Base-by-base conservation (phyloP, 2,113 vertebrate species). In the Ancistrus triradiatus region DNA sequence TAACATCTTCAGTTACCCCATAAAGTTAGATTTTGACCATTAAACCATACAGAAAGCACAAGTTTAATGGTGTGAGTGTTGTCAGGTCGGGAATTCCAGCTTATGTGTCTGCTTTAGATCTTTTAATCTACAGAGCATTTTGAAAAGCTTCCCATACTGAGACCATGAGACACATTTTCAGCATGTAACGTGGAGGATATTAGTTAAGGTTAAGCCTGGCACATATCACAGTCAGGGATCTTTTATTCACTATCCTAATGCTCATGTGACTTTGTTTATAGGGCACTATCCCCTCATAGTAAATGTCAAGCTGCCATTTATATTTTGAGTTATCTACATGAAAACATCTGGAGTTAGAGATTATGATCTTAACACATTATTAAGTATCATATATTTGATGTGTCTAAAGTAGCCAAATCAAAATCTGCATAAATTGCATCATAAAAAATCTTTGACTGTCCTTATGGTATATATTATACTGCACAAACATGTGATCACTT, bases 291-390 rank as follows among this genome's bases (percentile, higher is more conserved):
- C 19, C 7, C 51, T 38, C 11, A 37, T 24, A 40, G 43, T 40
- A 66, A 57, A 66, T 58, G 53, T 65, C 62, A 64, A 31, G 44
- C 44, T 58, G 33, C 24, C 50, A 64, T 64, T 64, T 55, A 31
- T 44, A 43, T 7, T 33, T 7, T 35, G 11, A 51, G 15, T 22
- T 19, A 40, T n/a, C 60, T 49, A 21, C 21, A 24, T 21, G 44
- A 63, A 51, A 7, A n/a, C 10, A 13, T 25, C 7, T 6, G 17
- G 37, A 53, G 24, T 31, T 53, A 42, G 13, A n/a, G 38, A 42
- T 42, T 6, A 13, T n/a, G 38, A 42, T 42, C 38, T 1, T 42
- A 42, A 42, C 17, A 2, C n/a, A n/a, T n/a, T n/a, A n/a, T n/a
- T n/a, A n/a, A n/a, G n/a, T n/a, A n/a, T n/a, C n/a, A n/a, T n/a